Evolutionary conservation across 2,797 vertebrate species (phyloP), one percentile per base, ranked within the genome.

Genomic region (Epinephelus malabaricus): DNA sequence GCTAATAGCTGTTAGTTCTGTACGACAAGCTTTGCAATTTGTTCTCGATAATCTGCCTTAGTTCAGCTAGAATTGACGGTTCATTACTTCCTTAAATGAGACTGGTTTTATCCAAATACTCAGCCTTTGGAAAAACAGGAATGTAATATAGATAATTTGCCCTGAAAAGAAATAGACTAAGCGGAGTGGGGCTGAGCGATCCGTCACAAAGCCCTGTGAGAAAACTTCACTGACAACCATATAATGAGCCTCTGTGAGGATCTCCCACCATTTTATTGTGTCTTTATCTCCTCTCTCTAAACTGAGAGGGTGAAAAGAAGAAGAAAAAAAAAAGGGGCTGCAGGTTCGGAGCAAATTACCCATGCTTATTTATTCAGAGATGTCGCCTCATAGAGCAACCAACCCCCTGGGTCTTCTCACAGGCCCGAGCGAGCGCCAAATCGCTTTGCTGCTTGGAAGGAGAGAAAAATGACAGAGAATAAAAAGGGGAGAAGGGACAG

Each of bases 321-420:
- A 8, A 40, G 8, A 34, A 56, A 45, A 56, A 56, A 75, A 65
- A 79, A 23, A 69, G 64, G 60, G 73, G 69, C 76, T 81, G 84
- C 82, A 84, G 84, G 85, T 87, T 84, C n/a, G 38, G 74, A 85
- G 89, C 68, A 91, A 92, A 95, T 93, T 93, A 94, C 71, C 87
- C 84, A 90, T 89, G 90, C 87, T 93, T 94, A 93, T 92, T 92
- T 92, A 91, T 93, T 93, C 92, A 88, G 86, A 82, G 80, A 86
- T 64, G 88, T 88, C 54, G 77, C 79, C 76, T 87, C 76, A 62
- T 75, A 72, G 74, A 87, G 69, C 78, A 69, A 59, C 77, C 61
- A 34, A 62, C 79, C 86, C 82, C 89, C 86, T 60, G 76, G 88
- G 85, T 74, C 82, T 82, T 68, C 83, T 79, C 88, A 78, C 81